Percentiles rank a stretch among this genome's conserved stretches.
Conservation (phyloP, 2,888 invertebrate genomes). For the Hypselothyrea guttata region DNA sequence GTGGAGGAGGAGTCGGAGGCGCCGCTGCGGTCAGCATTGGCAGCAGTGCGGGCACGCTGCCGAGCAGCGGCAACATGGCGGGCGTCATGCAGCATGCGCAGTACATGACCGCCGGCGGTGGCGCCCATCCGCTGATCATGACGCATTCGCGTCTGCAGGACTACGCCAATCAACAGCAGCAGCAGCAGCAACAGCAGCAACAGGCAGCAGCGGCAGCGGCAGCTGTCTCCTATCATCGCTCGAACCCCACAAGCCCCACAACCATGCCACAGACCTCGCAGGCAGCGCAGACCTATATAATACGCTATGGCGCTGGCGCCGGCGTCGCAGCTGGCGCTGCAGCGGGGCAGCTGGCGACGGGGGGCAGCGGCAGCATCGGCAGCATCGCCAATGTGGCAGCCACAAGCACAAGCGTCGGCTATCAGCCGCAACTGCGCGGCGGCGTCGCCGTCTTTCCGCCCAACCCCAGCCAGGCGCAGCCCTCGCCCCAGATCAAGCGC, state of each 20-base stretch:
- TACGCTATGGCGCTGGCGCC: slow-evolving; percentile 74
- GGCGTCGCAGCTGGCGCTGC: slow-evolving; percentile 34
- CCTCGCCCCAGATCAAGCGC: slow-evolving; percentile 85
- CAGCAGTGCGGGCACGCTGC: slow-evolving; percentile 81
- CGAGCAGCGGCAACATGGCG: slow-evolving; percentile 63
- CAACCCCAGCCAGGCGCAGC: slow-evolving; percentile 83
- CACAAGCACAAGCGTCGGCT: slow-evolving; percentile 75
- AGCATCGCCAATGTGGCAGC: slow-evolving; percentile 59
- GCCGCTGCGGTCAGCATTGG: slow-evolving; percentile 65
- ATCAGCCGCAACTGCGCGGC: slow-evolving; percentile 86
- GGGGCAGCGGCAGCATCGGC: slow-evolving; percentile 55
- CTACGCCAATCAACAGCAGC: slow-evolving; percentile 72
- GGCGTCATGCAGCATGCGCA: slow-evolving; percentile 75
- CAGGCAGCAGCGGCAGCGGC: slow-evolving; percentile 73
- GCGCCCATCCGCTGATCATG: slow-evolving; percentile 79
- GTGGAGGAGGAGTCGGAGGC: slow-evolving; percentile 52
- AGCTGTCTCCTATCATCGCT: slow-evolving; percentile 84
- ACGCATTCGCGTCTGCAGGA: slow-evolving; percentile 80
- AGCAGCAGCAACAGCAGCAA: slow-evolving; percentile 72
- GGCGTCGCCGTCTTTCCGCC: slow-evolving; percentile 88
- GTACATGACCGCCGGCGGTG: slow-evolving; percentile 73
- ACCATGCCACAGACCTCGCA: slow-evolving; percentile 81
- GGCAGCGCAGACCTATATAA: slow-evolving; percentile 78
- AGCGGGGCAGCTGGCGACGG: slow-evolving; percentile 35
- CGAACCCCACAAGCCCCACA: slow-evolving; percentile 90